Evolutionary conservation across 37 sponge, comb jelly and placozoan species (phyloP), one percentile per base, ranked within the genome.

Genomic region (Crambe crambe): DNA sequence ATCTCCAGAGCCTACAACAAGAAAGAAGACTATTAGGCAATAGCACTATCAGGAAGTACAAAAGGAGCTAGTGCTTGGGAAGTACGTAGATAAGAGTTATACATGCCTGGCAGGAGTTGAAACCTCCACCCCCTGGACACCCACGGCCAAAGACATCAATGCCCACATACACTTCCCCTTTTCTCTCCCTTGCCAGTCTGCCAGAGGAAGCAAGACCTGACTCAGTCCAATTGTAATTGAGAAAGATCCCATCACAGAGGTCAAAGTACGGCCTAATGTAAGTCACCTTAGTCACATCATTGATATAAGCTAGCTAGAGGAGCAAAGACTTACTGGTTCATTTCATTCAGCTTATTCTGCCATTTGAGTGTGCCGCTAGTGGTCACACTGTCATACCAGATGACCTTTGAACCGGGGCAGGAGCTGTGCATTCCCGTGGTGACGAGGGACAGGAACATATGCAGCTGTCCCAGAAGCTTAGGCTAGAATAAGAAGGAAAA

Each of bases 361-460:
- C 99, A 98, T 37, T 81, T 79, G n/a, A 98, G 90, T 41, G 93
- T 47, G 30, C 99, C 99, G n/a, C 75, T 60, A 25, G 25, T 29
- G 8, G 90, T 95, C 22, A 98, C 94, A 64, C 94, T 93, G 85
- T 98, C 99, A 72, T 98, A 98, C 99, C 99, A 98, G 27, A 98
- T 86, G 42, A 98, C 90, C 78, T 82, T 85, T 56, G 91, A 91
- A 37, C 92, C 75, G 43, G 92, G 90, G 12, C 74, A 83, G 20
- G 64, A 42, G 27, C 40, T 25, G 58, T 93, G 91, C 82, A 98
- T 84, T 2, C 90, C 86, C 21, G 83, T 75, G 1, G 85, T 86
- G 23, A 98, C 79, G 20, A 77, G 66, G 29, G 80, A 69, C 70
- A 97, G 54, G 12, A 94, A 85, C 59, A 84, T 76, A 34, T 84